These are phyloP conservation scores for Zelleria hepariella DNA, from an alignment of 2,888 invertebrate genomes.

Conservation along the genomic window DNA sequence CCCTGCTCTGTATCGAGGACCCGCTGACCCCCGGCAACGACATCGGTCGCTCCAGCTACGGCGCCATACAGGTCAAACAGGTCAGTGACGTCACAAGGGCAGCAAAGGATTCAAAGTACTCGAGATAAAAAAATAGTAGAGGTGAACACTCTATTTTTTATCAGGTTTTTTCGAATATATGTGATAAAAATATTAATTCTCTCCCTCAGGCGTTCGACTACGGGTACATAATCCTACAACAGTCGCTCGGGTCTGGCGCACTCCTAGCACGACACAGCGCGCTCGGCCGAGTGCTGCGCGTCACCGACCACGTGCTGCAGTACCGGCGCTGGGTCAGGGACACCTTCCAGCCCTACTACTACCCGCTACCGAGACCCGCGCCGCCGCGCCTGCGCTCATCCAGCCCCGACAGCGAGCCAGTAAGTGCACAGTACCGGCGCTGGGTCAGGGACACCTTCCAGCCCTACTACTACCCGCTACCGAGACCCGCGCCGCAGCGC, in stretches of 20 bases:
- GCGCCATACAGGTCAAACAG: constrained; percentile 82
- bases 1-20: constrained; percentile 97
- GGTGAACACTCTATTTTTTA: background rate
- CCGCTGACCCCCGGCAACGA: constrained; percentile 97
- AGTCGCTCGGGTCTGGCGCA: constrained; percentile 74
- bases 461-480: constrained; percentile 54
- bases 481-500: constrained; percentile 12
- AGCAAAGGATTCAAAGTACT: background rate
- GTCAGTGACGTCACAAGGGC: constrained; percentile 18
- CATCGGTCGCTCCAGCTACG: constrained; percentile 97
- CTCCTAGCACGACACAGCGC: constrained; percentile 74
- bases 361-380: constrained; percentile 30
- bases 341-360: constrained; percentile 59
- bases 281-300: constrained; percentile 91
- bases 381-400: constrained; percentile 11
- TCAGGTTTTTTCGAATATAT: background rate
- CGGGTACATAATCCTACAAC: constrained; percentile 89
- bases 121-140: background rate
- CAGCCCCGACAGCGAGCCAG: background rate
- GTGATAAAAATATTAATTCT: background rate
- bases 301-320: constrained; percentile 91
- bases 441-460: constrained; percentile 64
- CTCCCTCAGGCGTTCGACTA: constrained; percentile 95
- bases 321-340: constrained; percentile 67
- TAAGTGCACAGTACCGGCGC: constrained; percentile 8